Base-by-base conservation (phyloP, 2,888 invertebrate species). In the Drosophila borealis region DNA sequence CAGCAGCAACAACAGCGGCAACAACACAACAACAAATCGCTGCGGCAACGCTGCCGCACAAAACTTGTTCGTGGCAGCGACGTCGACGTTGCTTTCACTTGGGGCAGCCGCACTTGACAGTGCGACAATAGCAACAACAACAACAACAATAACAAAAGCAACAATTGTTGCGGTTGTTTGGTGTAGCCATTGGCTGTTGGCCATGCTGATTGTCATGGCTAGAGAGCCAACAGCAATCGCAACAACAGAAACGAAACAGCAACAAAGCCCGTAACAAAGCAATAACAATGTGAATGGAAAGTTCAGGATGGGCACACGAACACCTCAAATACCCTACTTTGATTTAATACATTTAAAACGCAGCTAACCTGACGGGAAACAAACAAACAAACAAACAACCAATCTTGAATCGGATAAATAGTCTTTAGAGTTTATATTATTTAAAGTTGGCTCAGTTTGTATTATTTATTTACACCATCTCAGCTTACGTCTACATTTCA, bases 181-280 rank as follows among this genome's bases (percentile, higher is more conserved):
- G 51, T 69, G 70, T 78, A 59, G 84, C 83, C 78, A 69, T 66
- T 85, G 78, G 85, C 80, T 88, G 80, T 81, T 89, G 85, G 78
- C 75, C 78, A 70, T 75, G 85, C 77, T 78, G 85, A 88, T 84
- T 89, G 88, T 87, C 85, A 77, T 80, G 89, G 69, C 84, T 80
- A 83, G 83, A 86, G 70, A 69, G 87, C 72, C 88, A 85, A 70
- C 80, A 72, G 67, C 67, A 70, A 72, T 57, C 39, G 41, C 61
- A 62, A n/a, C 44, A 51, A 48, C 48, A 51, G 25, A 10, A 37
- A 50, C 34, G 50, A 36, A 36, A 36, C 36, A 55, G 10, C 60
- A 67, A 67, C 59, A 51, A 29, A 50, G 53, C 53, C 56, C 74
- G 51, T 42, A 49, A 59, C 49, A 57, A 21, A 46, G 4, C 51